Evolutionary conservation across 1,140 invertebrate genomes (phyloP), one percentile per base, ranked within the genome.

Genomic region (Bombus turneri): DNA sequence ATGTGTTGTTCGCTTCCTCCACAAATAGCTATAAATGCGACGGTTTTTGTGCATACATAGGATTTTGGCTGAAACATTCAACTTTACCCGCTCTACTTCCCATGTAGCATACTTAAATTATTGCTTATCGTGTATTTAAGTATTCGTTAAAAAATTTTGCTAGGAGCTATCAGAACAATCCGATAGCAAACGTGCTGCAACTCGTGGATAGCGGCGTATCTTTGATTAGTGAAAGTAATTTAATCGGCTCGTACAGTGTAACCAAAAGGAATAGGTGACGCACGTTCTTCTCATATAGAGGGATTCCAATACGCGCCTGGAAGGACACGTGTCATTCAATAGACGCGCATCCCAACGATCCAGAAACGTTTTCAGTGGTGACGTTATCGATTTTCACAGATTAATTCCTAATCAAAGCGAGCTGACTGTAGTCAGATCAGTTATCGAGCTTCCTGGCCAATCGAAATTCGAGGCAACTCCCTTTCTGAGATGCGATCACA

Each of bases 341-440:
- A 5, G 10, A 66, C 74, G 62, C 22, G 37, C 22, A 47, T 43
- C 41, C 39, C 39, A 10, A 71, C 39, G 39, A 22, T 53, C 41
- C 41, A 66, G 15, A 25, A 83, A 68, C 59, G 72, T 68, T 77
- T 31, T 31, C 43, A 28, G 5, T 31, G 34, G n/a, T 28, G 31
- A 3, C n/a, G 22, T 31, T 39, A 81, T 81, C 77, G 68, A 81
- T 74, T 64, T n/a, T 41, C 37, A 66, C 28, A 62, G 59, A 81
- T 85, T 47, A 78, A 86, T 81, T 78, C 41, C 18, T 37, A 64
- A 78, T 79, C 79, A 80, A 86, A 86, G 76, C 76, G 62, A 39
- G 18, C 28, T 1, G 18, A n/a, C 18, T 43, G 37, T 9, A 28
- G 31, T 9, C 37, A 6, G 47, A 34, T 31, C 68, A 43, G 72